Percentiles rank a stretch among this genome's conserved stretches.
phyloP scores from a whole-genome alignment of 2,797 vertebrate genomes.

The Sarcophilus harrisii region DNA sequence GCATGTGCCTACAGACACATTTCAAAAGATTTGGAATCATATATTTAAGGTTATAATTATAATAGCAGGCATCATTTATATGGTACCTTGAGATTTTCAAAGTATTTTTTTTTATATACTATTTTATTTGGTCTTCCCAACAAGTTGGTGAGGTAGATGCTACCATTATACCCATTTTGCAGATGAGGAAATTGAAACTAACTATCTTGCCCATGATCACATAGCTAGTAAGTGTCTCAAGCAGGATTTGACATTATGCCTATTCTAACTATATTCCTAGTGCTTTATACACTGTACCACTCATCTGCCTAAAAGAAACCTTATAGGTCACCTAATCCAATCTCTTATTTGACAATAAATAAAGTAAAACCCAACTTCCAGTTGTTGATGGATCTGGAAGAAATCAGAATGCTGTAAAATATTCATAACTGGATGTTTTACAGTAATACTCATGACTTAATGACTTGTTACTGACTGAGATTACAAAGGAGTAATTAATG shows the following conservation, averaged over 20 bases:
- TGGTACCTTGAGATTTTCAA: neutral
- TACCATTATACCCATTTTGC: neutral
- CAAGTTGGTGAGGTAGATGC: neutral
- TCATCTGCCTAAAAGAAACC: neutral
- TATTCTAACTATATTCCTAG: neutral
- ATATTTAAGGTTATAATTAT: neutral
- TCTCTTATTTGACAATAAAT: neutral
- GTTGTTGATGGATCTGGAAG: neutral
- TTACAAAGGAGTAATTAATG: neutral
- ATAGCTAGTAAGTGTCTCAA: neutral
- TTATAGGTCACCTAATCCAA: neutral
- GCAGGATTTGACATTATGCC: neutral
- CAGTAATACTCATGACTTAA: neutral
- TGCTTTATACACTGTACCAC: neutral
- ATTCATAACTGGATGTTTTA: neutral
- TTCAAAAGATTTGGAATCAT: neutral
- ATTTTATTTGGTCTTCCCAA: neutral
- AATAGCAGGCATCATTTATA: neutral
- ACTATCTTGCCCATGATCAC: neutral
- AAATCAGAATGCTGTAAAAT: neutral
- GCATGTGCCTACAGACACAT: neutral
- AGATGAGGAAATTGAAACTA: neutral
- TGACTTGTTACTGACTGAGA: neutral
- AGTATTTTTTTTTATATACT: neutral
- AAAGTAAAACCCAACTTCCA: neutral